Evolutionary conservation across 2,888 invertebrate genomes (phyloP).

Genomic region (Slavum lentiscoides): DNA sequence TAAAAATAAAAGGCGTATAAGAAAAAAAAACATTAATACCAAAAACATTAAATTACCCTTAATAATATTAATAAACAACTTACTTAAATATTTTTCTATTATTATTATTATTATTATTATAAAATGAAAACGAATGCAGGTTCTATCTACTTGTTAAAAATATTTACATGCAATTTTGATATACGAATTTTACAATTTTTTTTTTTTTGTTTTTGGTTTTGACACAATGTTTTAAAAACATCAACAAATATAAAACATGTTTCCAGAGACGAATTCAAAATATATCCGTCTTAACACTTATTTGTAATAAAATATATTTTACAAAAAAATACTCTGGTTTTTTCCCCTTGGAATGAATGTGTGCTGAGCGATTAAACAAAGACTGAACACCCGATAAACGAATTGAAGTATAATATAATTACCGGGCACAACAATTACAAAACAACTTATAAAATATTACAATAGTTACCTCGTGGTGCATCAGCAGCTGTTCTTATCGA

Average conservation of each 20-base stretch:
- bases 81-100: constrained; percentile 12
- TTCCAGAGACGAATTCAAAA: constrained; percentile 2
- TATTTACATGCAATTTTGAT: constrained; percentile 7
- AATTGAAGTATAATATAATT: constrained; percentile 15
- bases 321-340: constrained; percentile 19
- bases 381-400: neutral
- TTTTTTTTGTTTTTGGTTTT: constrained; percentile 18
- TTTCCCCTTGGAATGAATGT: constrained; percentile 25
- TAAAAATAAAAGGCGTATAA: constrained; percentile 24
- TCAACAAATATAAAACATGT: constrained; percentile 17
- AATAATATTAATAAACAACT: constrained; percentile 27
- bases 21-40: neutral
- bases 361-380: constrained; percentile 7
- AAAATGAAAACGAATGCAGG: constrained; percentile 31
- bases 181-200: constrained; percentile 21
- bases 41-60: constrained; percentile 24
- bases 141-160: neutral
- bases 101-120: too few species aligned
- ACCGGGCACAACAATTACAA: constrained; percentile 9
- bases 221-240: constrained; percentile 24
- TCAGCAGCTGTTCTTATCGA: neutral
- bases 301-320: neutral
- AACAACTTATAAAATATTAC: constrained; percentile 12
- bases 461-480: constrained; percentile 2
- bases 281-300: neutral